phyloP scores from a whole-genome alignment of 2,113 vertebrate species.

The Rhegmatorhina hoffmannsi region DNA sequence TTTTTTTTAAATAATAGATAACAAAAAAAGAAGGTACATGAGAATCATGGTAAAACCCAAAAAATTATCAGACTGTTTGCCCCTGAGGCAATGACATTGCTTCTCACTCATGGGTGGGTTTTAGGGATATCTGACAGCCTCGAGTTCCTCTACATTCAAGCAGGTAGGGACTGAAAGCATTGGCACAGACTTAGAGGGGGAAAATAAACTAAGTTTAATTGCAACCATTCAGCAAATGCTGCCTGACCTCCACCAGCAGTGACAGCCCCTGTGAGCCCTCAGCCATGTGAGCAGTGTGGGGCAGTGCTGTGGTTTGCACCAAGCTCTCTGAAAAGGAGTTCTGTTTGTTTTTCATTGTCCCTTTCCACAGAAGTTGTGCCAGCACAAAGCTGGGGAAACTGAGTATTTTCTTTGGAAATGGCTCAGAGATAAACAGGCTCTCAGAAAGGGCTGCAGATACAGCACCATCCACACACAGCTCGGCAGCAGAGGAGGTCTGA shows the following conservation, averaged over 20 bases:
- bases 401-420: constrained; percentile 42
- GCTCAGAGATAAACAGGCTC: constrained; percentile 17
- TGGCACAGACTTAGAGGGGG: neutral
- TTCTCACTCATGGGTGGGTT: neutral
- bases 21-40: neutral
- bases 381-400: constrained; percentile 26
- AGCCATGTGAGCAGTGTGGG: neutral
- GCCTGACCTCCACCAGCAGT: neutral
- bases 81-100: neutral
- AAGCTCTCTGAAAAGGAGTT: constrained; percentile 11
- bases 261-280: neutral
- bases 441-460: neutral
- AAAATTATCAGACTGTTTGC: neutral
- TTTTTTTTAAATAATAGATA: neutral
- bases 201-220: neutral
- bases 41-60: neutral
- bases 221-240: neutral
- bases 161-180: neutral
- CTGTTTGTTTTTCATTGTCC: constrained; percentile 33
- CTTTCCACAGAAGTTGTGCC: constrained; percentile 36
- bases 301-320: neutral
- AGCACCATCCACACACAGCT: neutral
- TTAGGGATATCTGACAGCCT: neutral
- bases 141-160: neutral
- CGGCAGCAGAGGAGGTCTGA: neutral